Evolutionary conservation across 2,113 vertebrate species (phyloP).

Genomic region (Neomonachus schauinslandi): DNA sequence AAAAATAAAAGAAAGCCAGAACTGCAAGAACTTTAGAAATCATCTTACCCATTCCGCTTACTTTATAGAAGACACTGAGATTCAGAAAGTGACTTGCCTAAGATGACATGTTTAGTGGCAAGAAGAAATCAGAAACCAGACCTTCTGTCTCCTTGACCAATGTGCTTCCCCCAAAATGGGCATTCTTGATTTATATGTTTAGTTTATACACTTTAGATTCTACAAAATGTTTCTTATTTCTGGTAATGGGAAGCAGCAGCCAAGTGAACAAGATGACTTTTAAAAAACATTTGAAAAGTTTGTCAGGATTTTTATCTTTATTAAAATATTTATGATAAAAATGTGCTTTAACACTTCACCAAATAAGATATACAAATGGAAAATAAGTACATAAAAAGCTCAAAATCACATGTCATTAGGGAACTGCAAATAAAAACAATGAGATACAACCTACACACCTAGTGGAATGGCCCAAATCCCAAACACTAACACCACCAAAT

Average conservation of each 20-base stretch:
- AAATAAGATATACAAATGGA: neutral
- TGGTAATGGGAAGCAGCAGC: constrained; percentile 15
- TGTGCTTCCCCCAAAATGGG: neutral
- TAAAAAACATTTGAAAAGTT: neutral
- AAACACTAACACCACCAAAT: neutral
- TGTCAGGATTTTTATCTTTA: neutral
- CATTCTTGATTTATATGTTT: constrained; percentile 17
- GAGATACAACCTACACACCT: neutral
- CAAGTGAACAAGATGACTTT: neutral
- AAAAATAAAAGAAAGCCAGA: constrained; percentile 33
- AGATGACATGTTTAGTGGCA: neutral
- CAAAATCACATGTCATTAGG: neutral
- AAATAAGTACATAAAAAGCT: constrained; percentile 20
- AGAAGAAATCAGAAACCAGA: neutral
- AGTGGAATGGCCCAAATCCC: neutral
- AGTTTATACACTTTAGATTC: neutral
- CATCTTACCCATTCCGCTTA: neutral
- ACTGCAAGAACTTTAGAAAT: neutral
- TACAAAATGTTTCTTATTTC: constrained; percentile 28
- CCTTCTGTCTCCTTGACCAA: neutral
- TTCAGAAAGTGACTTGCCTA: neutral
- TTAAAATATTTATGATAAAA: constrained; percentile 16
- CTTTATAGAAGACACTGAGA: constrained; percentile 22
- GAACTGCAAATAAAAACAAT: neutral
- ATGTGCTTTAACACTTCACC: neutral